Conservation (phyloP, 2,113 vertebrate species). For the Brienomyrus longianalis region DNA sequence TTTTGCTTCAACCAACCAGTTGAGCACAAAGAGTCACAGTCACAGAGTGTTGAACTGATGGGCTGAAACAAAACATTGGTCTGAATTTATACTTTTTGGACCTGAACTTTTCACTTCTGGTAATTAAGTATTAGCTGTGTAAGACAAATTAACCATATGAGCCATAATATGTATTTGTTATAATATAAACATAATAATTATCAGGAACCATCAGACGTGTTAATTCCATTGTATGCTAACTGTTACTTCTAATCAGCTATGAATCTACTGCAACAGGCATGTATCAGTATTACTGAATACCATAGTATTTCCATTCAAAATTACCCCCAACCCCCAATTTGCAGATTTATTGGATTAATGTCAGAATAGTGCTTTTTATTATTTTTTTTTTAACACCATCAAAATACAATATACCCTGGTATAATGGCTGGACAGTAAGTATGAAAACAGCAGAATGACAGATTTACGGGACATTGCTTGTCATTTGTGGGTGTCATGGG, state of each 20-base stretch:
- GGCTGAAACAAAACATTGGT: not conserved
- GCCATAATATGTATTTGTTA: not conserved
- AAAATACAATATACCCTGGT: not conserved
- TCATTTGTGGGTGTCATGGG: not conserved
- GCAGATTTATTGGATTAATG: not conserved
- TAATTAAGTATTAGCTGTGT: not conserved
- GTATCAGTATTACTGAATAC: not conserved
- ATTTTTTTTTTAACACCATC: not conserved
- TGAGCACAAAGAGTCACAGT: not conserved
- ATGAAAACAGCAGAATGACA: not conserved
- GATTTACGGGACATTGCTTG: not conserved
- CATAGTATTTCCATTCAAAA: not conserved
- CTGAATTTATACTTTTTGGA: not conserved
- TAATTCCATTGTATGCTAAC: not conserved
- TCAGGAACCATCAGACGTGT: not conserved
- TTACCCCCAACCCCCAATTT: not conserved
- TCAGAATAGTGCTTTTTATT: not conserved
- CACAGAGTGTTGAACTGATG: not conserved
- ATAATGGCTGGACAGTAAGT: not conserved
- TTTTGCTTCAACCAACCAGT: not conserved
- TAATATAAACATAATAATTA: not conserved
- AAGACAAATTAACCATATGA: not conserved
- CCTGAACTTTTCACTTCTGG: not conserved
- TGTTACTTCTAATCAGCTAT: not conserved
- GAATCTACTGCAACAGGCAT: not conserved